These are phyloP conservation scores for Bambusicola thoracicus DNA, from an alignment of 2,113 vertebrate species.

Conservation along the genomic window DNA sequence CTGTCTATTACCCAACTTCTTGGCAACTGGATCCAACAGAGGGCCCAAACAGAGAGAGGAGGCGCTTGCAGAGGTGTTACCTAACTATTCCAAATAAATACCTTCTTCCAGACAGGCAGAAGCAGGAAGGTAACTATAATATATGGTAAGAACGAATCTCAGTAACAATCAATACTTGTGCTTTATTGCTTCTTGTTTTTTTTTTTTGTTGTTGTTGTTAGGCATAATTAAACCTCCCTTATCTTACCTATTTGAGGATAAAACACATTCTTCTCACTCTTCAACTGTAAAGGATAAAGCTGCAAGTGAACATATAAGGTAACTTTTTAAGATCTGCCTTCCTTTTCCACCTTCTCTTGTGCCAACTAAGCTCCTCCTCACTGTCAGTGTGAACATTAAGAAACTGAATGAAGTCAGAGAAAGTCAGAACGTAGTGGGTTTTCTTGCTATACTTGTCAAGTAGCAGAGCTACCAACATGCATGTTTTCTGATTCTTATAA, in stretches of 20 bases:
- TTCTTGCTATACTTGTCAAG: background rate
- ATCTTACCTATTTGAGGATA: constrained; percentile 95
- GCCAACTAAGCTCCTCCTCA: background rate
- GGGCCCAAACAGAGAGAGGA: constrained; percentile 93
- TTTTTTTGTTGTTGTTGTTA: no score
- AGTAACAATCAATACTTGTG: background rate
- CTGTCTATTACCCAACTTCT: constrained; percentile 90
- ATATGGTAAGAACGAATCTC: background rate
- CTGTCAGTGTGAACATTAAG: background rate
- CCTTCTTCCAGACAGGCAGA: constrained; percentile 91
- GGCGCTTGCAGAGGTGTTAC: constrained; percentile 94
- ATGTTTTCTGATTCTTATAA: background rate
- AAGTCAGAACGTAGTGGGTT: background rate
- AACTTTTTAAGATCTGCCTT: background rate
- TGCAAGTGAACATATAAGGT: constrained; percentile 98
- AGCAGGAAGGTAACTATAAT: constrained; percentile 84
- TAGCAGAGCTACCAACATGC: background rate
- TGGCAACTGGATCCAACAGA: constrained; percentile 98
- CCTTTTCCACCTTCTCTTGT: background rate
- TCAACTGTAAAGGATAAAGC: constrained; percentile 99
- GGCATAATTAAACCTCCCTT: constrained; percentile 87
- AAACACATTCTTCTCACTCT: constrained; percentile 95
- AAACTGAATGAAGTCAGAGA: background rate
- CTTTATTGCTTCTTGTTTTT: background rate
- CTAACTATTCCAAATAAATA: constrained; percentile 98